Evolutionary conservation across 2,888 invertebrate species (phyloP), one percentile per base, ranked within the genome.

Genomic region (Lingula anatina): DNA sequence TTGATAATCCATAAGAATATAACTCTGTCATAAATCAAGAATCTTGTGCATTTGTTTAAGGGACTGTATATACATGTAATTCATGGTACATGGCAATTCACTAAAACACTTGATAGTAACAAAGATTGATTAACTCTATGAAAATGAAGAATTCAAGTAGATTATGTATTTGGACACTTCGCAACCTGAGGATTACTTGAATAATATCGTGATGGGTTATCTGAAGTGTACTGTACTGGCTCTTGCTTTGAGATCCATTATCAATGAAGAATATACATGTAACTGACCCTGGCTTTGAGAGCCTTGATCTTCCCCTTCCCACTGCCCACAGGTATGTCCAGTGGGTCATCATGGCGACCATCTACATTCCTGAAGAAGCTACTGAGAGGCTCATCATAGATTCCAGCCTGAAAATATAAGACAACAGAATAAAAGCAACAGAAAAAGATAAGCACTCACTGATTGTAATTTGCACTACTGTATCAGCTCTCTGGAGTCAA

Each of bases 341-440:
- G 56, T 18, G 69, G 67, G 48, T 73, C 69, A 21, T 70, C 71
- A 60, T 62, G 65, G 23, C 72, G 57, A 12, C 62, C 61, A 55
- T 76, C 75, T 24, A 76, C 75, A 64, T 76, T 77, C n/a, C 75
- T 59, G 54, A 77, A 73, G 57, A 77, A 77, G 46, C 73, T 75
- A 53, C 71, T 67, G 41, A 76, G 50, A 2, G 77, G 61, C 49
- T 76, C 75, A 60, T 77, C 75, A 61, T 72, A 76, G 1, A 71
- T 46, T 5, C 75, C 76, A 58, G 57, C 53, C 75, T 75, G 60
- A 40, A 60, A 59, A 23, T 35, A 44, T 45, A 48, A 53, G 42
- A 27, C 5, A 24, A 37, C 7, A 23, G 21, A 42, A 25, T 18
- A 42, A 9, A 25, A 42, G 12, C 31, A 9, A 31, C n/a, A n/a